Evolutionary conservation across 2,113 vertebrate species (phyloP).

Genomic region (Myodes glareolus): DNA sequence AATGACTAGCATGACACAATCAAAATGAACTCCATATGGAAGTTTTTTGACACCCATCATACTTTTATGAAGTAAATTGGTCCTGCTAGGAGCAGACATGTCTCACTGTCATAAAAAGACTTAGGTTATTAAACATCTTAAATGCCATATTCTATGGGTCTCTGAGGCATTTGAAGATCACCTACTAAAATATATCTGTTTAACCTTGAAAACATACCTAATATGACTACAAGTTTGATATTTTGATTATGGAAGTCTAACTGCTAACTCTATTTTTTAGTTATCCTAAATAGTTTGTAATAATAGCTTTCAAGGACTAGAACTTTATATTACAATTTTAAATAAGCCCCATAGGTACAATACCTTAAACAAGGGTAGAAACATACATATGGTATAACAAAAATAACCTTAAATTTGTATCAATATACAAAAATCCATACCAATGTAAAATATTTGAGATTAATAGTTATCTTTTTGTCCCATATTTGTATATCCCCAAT

Average conservation of each 20-base stretch:
- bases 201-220: not conserved
- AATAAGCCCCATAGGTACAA: not conserved
- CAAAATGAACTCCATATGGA: not conserved
- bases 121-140: not conserved
- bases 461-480: not conserved
- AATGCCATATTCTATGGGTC: not conserved
- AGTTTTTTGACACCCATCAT: not conserved
- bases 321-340: not conserved
- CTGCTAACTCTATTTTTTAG: not conserved
- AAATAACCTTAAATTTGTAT: not conserved
- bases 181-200: not conserved
- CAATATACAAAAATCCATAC: not conserved
- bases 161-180: not conserved
- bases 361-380: not conserved
- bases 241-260: too few relatives aligned
- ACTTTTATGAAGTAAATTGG: not conserved
- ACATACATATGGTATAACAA: not conserved
- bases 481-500: not conserved
- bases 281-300: not conserved
- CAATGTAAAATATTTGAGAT: not conserved
- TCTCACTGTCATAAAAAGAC: not conserved
- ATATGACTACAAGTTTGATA: not conserved
- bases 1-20: not conserved
- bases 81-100: not conserved
- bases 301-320: not conserved